phyloP scores from a whole-genome alignment of 2,888 invertebrate genomes.

The Lasioglossum leucozonium region DNA sequence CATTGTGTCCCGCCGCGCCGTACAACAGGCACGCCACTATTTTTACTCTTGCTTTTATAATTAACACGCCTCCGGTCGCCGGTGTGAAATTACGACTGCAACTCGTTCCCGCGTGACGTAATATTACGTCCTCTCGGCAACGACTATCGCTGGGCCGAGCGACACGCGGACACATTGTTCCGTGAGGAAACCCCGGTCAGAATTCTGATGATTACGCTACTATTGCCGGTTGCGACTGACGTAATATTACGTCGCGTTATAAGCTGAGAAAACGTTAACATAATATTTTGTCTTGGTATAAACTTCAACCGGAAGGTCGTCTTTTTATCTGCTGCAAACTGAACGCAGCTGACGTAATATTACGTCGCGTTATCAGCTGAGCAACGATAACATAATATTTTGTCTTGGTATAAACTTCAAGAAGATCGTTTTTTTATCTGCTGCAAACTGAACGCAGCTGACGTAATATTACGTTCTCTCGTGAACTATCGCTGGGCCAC shows the following conservation, averaged over 20 bases:
- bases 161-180: neutral
- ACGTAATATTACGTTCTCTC: neutral
- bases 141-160: neutral
- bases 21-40: neutral
- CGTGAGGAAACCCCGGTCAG: too few species aligned
- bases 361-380: neutral
- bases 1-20: neutral
- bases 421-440: neutral
- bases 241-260: too few species aligned
- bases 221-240: neutral
- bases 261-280: too few species aligned
- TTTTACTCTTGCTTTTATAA: constrained; percentile 10
- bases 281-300: too few species aligned
- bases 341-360: neutral
- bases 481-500: too few species aligned
- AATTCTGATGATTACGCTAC: too few species aligned
- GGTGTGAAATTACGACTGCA: constrained; percentile 1
- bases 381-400: too few species aligned
- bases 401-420: too few species aligned
- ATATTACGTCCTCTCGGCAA: neutral
- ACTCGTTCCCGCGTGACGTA: neutral
- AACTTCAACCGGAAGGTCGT: too few species aligned
- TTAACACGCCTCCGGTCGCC: neutral
- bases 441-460: too few species aligned
- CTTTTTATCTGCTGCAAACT: neutral